These are phyloP conservation scores for Gnatocerus cornutus DNA, from an alignment of 2,888 invertebrate genomes.

Conservation along the genomic window DNA sequence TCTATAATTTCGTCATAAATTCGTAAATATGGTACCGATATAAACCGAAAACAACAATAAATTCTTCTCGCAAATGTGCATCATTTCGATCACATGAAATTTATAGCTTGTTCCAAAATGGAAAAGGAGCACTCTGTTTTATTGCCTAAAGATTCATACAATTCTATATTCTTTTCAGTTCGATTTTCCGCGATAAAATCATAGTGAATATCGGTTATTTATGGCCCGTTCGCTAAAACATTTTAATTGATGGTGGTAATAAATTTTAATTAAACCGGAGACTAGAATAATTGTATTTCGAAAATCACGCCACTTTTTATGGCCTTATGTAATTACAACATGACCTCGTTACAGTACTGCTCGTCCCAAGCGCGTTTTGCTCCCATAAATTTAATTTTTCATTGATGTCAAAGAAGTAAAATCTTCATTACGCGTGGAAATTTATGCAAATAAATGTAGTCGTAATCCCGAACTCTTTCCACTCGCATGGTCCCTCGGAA, in stretches of 20 bases:
- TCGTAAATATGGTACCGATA: neutral
- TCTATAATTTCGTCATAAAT: conserved; percentile 7
- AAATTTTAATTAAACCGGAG: conserved; percentile 22
- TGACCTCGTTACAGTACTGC: neutral
- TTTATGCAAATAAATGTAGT: conserved; percentile 20
- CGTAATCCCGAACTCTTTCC: neutral
- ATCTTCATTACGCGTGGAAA: conserved; percentile 17
- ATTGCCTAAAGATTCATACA: conserved; percentile 37
- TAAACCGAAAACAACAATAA: conserved; percentile 15
- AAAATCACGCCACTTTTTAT: neutral
- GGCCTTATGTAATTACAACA: neutral
- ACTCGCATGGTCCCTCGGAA: neutral
- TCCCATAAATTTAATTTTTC: conserved; percentile 11
- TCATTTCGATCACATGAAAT: conserved; percentile 31
- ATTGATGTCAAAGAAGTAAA: conserved; percentile 9
- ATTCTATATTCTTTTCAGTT: conserved; percentile 24
- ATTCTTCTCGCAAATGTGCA: conserved; percentile 1
- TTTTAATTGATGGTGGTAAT: neutral
- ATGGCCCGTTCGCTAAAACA: neutral
- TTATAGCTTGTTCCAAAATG: conserved; percentile 28
- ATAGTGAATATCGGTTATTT: conserved; percentile 13
- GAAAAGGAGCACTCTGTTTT: conserved; percentile 31
- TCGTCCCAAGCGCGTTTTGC: neutral
- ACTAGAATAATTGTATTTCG: neutral
- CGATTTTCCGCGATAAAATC: conserved; percentile 10